A percentile compares a stretch with the other conserved stretches of the same genome.
phyloP scores from a whole-genome alignment of 2,113 vertebrate species.

The Hemibagrus wyckioides region DNA sequence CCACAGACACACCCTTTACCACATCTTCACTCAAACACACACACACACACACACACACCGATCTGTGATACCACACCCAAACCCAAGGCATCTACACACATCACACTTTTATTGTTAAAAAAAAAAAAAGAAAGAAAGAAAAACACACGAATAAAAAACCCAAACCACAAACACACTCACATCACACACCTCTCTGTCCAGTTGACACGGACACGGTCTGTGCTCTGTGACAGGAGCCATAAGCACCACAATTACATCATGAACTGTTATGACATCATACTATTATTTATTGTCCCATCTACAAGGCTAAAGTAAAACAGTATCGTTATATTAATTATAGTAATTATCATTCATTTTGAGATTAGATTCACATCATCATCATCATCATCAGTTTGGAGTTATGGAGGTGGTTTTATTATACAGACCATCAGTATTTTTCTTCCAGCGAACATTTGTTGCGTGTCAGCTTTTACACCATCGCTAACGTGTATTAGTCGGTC shows the following conservation, averaged over 20 bases:
- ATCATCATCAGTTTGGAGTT: neutral
- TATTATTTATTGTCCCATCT: neutral
- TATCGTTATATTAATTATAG: neutral
- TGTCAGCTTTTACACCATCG: neutral
- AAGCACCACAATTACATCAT: neutral
- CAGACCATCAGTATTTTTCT: neutral
- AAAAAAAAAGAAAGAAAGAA: neutral
- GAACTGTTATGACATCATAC: neutral
- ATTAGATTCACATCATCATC: neutral
- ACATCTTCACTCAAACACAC: slow-evolving; percentile 32
- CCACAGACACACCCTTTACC: slow-evolving; percentile 50
- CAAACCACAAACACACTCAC: neutral
- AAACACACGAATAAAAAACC: neutral
- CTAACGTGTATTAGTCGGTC: neutral
- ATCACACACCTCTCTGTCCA: slow-evolving; percentile 2
- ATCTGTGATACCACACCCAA: slow-evolving; percentile 39
- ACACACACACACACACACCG: slow-evolving; percentile 38
- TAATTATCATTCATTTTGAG: neutral
- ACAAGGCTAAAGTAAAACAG: neutral
- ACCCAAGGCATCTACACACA: slow-evolving; percentile 26
- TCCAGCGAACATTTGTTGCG: neutral
- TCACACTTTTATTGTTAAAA: neutral
- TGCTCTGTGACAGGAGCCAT: neutral
- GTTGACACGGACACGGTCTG: neutral
- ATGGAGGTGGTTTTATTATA: neutral